Base-by-base conservation (phyloP, 2,113 vertebrate genomes). In the Actenoides hombroni region DNA sequence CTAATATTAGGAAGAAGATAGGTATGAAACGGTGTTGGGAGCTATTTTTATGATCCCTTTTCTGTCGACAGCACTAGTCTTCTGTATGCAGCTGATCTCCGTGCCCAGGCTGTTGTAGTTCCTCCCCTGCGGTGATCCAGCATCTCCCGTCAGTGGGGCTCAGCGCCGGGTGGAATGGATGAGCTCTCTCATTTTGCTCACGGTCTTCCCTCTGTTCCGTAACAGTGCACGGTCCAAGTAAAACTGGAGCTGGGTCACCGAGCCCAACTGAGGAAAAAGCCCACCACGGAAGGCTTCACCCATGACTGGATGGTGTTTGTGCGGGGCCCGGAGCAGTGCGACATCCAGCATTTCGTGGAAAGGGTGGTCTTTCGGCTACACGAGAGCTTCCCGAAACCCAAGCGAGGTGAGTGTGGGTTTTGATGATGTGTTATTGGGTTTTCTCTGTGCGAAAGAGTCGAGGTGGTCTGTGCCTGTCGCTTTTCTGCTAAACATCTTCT, bases 291-390 rank as follows among this genome's bases (percentile, higher is more conserved):
- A 64, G 99, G 99, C 24, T 99, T 99, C 96, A 99, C 99, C 74
- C 99, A 99, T 10, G 99, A 99, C 98, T 99, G 99, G 99, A 99
- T 99, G 99, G 99, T 99, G 96, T 99, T 99, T 44, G 99, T 99
- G 53, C 98, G 99, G 3, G 99, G 99, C 70, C 99, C 99, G 0
- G 99, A 99, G 97, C 99, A 99, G 39, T 99, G 98, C 16, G 99
- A 99, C 96, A 99, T 99, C 96, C 99, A 99, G 98, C 99, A 99
- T 97, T 99, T 99, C 92, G 99, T 99, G 98, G 99, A 99, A 88
- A 99, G 98, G 96, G 99, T 99, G 51, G 99, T 99, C 97, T 99
- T 99, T 97, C 98, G 99, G 82, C 98, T 99, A 73, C 99, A 99
- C 11, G 99, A 99, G 97, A 99, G 99, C 98, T 99, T 99, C 98